Base-by-base conservation (phyloP, 2,797 vertebrate genomes). In the Sebastes vulpes region DNA sequence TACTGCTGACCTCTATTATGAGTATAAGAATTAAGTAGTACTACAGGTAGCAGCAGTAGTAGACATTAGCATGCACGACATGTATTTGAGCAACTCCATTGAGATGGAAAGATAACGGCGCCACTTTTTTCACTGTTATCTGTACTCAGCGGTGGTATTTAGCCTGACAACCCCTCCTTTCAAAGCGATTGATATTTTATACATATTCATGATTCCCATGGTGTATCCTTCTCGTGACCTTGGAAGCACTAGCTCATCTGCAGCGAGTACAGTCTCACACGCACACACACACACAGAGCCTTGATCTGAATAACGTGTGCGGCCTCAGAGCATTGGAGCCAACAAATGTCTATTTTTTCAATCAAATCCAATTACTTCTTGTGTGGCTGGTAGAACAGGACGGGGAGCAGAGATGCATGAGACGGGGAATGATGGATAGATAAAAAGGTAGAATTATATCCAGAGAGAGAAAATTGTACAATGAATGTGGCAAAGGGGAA, bases 141-240 rank as follows among this genome's bases (percentile, higher is more conserved):
- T 81, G 68, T 59, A 66, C 89, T 86, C 75, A 75, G 72, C 4
- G 16, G 66, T 38, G 57, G 74, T 85, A 86, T 88, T 91, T 87
- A 88, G 72, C 81, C 83, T 69, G 86, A 87, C 85, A 89, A 77
- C 79, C 67, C 32, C 35, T 64, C 75, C 77, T 89, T 82, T 89
- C 66, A 87, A 86, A 87, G 82, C 11, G 20, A 81, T 64, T 82
- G n/a, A 82, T 86, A 77, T 85, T 82, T 81, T 79, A 88, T 88
- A 86, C 75, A 93, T 91, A 92, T 92, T 91, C 85, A 90, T 90
- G 87, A 77, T 75, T 79, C 57, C 79, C 20, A 32, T 50, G 50
- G 74, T 66, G 75, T 73, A 78, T 89, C 84, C 72, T 84, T 87
- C 64, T 59, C 66, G 52, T 88, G 86, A 90, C 88, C 84, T 89